Conservation (phyloP, 2,797 vertebrate genomes). For the Clarias pachynema region DNA sequence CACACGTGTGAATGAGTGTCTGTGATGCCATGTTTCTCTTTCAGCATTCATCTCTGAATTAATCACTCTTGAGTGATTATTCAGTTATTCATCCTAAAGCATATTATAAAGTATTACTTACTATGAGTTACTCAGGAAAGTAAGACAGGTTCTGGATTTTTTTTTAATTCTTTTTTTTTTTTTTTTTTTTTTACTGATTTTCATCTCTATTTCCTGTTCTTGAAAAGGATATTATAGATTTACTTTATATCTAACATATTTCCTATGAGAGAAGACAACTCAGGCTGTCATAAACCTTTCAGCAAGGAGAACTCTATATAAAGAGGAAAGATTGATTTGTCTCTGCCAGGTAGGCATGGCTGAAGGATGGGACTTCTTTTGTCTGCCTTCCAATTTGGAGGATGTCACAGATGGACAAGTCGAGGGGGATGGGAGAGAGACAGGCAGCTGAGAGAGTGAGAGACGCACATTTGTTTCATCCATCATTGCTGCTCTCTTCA, state of each 20-base stretch:
- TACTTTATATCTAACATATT: background rate
- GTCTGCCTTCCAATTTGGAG: conserved; percentile 58
- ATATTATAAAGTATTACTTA: background rate
- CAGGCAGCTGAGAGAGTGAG: conserved; percentile 32
- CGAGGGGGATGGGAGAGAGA: conserved; percentile 56
- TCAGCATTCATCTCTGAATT: background rate
- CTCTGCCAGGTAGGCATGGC: conserved; percentile 57
- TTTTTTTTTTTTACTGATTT: background rate
- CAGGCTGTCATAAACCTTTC: background rate
- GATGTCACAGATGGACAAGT: conserved; percentile 69
- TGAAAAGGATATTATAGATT: background rate
- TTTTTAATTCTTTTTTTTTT: too few species aligned
- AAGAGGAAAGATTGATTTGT: conserved; percentile 63
- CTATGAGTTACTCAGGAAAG: background rate
- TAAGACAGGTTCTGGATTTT: background rate
- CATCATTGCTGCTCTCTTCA: conserved; percentile 9
- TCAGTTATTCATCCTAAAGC: background rate
- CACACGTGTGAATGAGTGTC: background rate
- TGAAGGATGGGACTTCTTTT: conserved; percentile 66
- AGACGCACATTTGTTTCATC: conserved; percentile 67
- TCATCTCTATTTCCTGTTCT: background rate
- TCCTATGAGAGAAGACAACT: background rate
- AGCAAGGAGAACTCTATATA: conserved; percentile 6
- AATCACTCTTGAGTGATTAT: background rate
- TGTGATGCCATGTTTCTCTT: background rate